Evolutionary conservation across 2,797 vertebrate species (phyloP).

Genomic region (Poecilia wingei): DNA sequence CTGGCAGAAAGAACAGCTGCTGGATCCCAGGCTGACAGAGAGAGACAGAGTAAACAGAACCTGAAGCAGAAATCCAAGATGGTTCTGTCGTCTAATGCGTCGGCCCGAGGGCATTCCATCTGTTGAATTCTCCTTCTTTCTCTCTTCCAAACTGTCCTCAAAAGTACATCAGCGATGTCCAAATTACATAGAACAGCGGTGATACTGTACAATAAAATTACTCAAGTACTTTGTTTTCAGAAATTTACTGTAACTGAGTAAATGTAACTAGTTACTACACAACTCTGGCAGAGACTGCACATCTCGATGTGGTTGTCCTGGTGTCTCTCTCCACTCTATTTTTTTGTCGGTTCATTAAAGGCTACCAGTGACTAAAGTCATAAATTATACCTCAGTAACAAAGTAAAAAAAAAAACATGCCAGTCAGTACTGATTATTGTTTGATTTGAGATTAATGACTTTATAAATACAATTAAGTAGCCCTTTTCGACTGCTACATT

Average conservation of each 20-base stretch:
- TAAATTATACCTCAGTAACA: not conserved
- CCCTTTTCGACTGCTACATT: not conserved
- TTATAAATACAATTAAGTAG: not conserved
- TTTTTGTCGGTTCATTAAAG: not conserved
- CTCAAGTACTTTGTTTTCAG: too few relatives aligned
- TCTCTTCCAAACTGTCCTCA: not conserved
- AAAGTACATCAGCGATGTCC: not conserved
- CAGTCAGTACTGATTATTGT: not conserved
- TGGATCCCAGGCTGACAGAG: not conserved
- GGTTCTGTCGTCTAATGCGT: not conserved
- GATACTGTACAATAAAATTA: too few relatives aligned
- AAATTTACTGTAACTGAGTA: too few relatives aligned
- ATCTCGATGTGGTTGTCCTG: not conserved
- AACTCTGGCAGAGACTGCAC: not conserved
- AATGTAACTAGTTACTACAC: too few relatives aligned
- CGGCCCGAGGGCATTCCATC: not conserved
- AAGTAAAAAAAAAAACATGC: not conserved
- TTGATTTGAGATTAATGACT: not conserved
- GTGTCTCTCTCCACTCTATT: not conserved
- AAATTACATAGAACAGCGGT: not conserved
- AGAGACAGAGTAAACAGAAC: not conserved
- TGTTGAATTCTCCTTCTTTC: not conserved
- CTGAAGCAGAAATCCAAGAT: conserved; percentile 2
- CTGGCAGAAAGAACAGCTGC: not conserved
- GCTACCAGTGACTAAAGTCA: not conserved